phyloP scores from a whole-genome alignment of 2,797 vertebrate species.

The Chrosomus eos region DNA sequence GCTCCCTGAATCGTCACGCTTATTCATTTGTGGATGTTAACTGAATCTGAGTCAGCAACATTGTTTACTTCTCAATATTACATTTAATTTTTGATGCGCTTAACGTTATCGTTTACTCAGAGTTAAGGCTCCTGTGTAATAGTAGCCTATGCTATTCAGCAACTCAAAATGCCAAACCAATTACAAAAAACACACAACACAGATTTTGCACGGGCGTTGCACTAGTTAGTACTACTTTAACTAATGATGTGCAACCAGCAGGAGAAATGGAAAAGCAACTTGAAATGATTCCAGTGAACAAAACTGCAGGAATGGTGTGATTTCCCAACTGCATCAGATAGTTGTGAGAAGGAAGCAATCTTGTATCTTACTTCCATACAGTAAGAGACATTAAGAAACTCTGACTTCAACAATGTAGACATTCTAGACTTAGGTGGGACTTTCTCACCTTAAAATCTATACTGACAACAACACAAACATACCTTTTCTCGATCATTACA shows the following conservation, averaged over 20 bases:
- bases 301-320: not conserved
- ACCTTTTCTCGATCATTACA: slow-evolving; percentile 51
- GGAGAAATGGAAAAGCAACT: slow-evolving; percentile 17
- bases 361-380: not conserved
- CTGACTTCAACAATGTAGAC: not conserved
- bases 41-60: no score
- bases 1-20: no score
- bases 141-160: no score
- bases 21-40: no score
- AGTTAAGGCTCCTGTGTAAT: no score
- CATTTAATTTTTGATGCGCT: no score
- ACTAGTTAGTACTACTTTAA: no score
- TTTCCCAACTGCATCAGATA: not conserved
- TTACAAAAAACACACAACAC: no score
- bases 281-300: slow-evolving; percentile 7
- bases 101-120: no score
- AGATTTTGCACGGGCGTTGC: no score
- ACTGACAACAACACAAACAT: not conserved
- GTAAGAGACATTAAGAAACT: not conserved
- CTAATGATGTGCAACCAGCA: slow-evolving; percentile 66
- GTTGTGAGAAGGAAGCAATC: slow-evolving; percentile 10
- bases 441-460: not conserved
- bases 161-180: no score
- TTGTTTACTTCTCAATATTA: no score
- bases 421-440: not conserved